Conservation (phyloP, 2,888 invertebrate genomes). For the Ochlodes sylvanus region DNA sequence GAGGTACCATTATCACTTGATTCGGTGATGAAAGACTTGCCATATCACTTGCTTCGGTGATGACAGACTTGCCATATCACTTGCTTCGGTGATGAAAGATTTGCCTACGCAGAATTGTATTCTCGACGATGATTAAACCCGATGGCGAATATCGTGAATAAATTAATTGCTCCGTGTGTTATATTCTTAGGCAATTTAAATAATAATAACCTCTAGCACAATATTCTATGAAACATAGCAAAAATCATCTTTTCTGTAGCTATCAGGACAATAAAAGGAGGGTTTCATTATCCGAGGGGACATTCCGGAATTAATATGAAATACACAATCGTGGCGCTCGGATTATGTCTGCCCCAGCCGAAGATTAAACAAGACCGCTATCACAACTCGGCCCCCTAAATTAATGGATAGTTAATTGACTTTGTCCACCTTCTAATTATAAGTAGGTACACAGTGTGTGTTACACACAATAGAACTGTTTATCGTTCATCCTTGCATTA, state of each 20-base stretch:
- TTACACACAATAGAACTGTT: background rate
- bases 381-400: slow-evolving; percentile 2
- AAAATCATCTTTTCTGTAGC: background rate
- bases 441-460: no score
- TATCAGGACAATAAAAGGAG: slow-evolving; percentile 46
- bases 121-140: no score
- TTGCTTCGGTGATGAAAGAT: no score
- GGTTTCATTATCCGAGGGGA: slow-evolving; percentile 63
- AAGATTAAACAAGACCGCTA: slow-evolving; percentile 21
- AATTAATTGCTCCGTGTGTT: background rate
- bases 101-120: no score
- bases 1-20: no score
- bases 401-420: slow-evolving; percentile 6
- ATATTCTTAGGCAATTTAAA: background rate
- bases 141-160: no score
- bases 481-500: no score
- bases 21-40: no score
- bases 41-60: no score
- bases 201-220: background rate
- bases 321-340: slow-evolving; percentile 60
- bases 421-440: background rate
- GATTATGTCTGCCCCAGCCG: slow-evolving; percentile 50
- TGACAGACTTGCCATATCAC: no score
- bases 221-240: background rate
- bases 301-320: slow-evolving; percentile 64